These are phyloP conservation scores for Stegophylla sp. DNA, from an alignment of 2,888 invertebrate genomes.

Conservation along the genomic window DNA sequence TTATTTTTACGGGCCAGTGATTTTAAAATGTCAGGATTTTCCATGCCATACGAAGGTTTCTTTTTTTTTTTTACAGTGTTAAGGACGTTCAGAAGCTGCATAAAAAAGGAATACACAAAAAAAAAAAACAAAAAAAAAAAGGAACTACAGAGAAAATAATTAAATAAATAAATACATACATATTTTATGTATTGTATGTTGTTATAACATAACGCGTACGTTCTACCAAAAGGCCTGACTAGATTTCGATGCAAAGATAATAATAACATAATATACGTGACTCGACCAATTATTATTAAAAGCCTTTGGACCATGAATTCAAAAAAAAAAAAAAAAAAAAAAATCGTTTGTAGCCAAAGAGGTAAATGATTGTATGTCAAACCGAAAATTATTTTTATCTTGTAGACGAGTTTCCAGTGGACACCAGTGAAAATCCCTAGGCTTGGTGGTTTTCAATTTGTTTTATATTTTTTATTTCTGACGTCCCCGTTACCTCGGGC, in stretches of 20 bases:
- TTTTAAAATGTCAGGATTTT: neutral
- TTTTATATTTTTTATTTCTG: too few species aligned
- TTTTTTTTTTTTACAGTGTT: neutral
- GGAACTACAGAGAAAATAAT: neutral
- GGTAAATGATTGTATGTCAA: neutral
- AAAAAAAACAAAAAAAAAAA: neutral
- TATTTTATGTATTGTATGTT: too few species aligned
- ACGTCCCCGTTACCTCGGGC: neutral
- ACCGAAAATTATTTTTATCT: constrained; percentile 13
- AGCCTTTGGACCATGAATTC: neutral
- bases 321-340: too few species aligned
- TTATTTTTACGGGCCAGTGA: neutral
- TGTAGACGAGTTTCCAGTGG: neutral
- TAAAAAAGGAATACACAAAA: neutral
- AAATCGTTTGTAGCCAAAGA: neutral
- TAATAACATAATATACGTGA: neutral
- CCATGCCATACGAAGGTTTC: neutral
- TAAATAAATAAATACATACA: too few species aligned
- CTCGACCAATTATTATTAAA: constrained; percentile 24
- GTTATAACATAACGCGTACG: neutral
- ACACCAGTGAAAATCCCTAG: neutral
- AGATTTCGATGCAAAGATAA: neutral
- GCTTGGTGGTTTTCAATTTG: constrained; percentile 25
- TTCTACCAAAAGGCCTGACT: neutral
- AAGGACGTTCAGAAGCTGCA: neutral